Evolutionary conservation across 2,888 invertebrate species (phyloP).

Genomic region (Stegana nigrithorax): DNA sequence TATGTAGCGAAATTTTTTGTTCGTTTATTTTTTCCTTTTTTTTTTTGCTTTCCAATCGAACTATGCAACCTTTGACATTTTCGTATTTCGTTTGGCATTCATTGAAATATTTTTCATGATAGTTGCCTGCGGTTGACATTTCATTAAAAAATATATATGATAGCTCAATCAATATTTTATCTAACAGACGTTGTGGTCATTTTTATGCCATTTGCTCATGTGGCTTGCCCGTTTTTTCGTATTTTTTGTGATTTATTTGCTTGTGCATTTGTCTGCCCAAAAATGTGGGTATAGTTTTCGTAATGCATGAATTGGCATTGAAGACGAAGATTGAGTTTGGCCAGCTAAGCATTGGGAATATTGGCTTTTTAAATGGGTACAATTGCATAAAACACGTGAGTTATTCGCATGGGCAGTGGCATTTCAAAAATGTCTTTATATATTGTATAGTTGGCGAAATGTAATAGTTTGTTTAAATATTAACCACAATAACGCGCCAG

Average conservation of each 20-base stretch:
- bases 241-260: background rate
- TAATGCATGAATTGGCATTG: too few relatives aligned
- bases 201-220: background rate
- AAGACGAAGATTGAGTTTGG: too few relatives aligned
- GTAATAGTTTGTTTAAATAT: too few relatives aligned
- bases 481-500: too few relatives aligned
- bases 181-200: background rate
- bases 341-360: too few relatives aligned
- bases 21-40: background rate
- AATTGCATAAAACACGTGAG: too few relatives aligned
- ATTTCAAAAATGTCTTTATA: too few relatives aligned
- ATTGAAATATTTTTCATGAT: background rate
- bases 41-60: background rate
- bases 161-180: background rate
- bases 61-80: conserved; percentile 2
- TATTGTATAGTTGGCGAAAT: too few relatives aligned
- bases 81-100: background rate
- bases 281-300: background rate
- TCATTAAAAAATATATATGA: conserved; percentile 6
- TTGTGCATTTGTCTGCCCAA: background rate
- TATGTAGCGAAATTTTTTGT: background rate
- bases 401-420: too few relatives aligned
- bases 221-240: background rate
- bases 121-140: background rate
- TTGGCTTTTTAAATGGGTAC: too few relatives aligned